Base-by-base conservation (phyloP, 1,140 invertebrate species). In the Megalonaias nervosa region DNA sequence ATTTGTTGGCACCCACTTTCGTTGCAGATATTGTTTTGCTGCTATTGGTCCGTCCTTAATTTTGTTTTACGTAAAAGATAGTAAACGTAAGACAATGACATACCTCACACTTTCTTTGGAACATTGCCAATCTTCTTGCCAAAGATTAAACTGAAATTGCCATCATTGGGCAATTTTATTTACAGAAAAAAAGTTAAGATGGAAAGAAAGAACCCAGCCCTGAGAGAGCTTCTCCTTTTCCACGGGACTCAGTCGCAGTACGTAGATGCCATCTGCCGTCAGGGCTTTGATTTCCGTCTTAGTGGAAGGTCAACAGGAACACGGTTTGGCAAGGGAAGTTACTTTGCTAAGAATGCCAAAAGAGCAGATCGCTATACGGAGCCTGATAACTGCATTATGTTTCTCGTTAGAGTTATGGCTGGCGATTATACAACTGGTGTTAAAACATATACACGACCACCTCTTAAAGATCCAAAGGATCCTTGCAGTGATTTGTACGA, bases 251-350 rank as follows among this genome's bases (percentile, higher is more conserved):
- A 74, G 19, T 31, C 23, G 1, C 26, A 57, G 17, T 67, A 68
- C 19, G 72, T 76, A 4, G 74, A 79, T 64, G 84, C 82, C 16
- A 83, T 85, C 56, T 83, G 77, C 67, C 62, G 67, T 31, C 82
- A 85, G 61, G 82, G 82, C 19, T 83, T 85, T 56, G 84, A 85
- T 67, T 83, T 78, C 21, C 66, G 84, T 16, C 38, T 80, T 6
- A 78, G 70, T 70, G 84, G 84, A 23, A 60, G 67, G 38, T 66
- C 66, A 26, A 56, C 62, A 76, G 86, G 86, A 11, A 79, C 82
- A 11, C n/a, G 21, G n/a, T 86, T 80, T 76, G 86, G 86, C 9
- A 86, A 81, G 67, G 86, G 86, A 2, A 75, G 75, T 26, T 87
- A 87, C 62, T 87, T 87, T 66, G 81, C 83, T 13, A 68, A 61